Evolutionary conservation across 2,797 vertebrate genomes (phyloP).

Genomic region (Phataginus tetradactyla): DNA sequence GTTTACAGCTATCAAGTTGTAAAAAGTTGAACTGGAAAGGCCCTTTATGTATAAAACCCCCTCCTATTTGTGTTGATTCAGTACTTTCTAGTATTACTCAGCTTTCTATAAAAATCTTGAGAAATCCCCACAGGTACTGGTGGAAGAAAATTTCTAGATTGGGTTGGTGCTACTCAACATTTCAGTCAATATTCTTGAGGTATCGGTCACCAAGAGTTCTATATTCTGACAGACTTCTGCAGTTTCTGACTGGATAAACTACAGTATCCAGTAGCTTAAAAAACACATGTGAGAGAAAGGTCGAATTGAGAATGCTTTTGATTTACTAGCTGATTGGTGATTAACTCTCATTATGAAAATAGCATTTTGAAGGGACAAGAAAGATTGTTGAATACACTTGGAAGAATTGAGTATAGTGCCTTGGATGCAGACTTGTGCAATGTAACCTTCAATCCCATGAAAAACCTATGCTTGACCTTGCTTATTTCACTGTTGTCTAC

Average conservation of each 20-base stretch:
- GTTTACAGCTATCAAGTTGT: not conserved
- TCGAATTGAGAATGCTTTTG: not conserved
- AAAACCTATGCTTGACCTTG: not conserved
- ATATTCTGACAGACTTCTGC: not conserved
- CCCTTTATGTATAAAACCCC: not conserved
- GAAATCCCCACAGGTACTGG: not conserved
- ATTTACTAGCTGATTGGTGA: not conserved
- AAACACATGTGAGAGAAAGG: not conserved
- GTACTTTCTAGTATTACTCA: not conserved
- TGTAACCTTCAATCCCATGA: not conserved
- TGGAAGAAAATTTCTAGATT: not conserved
- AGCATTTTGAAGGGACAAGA: not conserved
- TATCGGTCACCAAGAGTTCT: not conserved
- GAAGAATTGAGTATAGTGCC: not conserved
- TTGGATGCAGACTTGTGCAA: not conserved
- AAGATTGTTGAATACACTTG: too few species aligned
- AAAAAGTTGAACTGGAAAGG: not conserved
- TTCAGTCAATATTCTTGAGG: not conserved
- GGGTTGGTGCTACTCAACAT: not conserved
- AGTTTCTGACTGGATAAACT: not conserved
- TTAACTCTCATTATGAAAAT: not conserved
- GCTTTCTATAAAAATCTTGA: not conserved
- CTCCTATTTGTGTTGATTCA: not conserved
- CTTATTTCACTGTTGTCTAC: not conserved
- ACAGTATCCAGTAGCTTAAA: not conserved